A percentile compares a stretch with the other conserved stretches of the same genome.
phyloP scores from a whole-genome alignment of 2,888 invertebrate species.

The Acleris holmiana region DNA sequence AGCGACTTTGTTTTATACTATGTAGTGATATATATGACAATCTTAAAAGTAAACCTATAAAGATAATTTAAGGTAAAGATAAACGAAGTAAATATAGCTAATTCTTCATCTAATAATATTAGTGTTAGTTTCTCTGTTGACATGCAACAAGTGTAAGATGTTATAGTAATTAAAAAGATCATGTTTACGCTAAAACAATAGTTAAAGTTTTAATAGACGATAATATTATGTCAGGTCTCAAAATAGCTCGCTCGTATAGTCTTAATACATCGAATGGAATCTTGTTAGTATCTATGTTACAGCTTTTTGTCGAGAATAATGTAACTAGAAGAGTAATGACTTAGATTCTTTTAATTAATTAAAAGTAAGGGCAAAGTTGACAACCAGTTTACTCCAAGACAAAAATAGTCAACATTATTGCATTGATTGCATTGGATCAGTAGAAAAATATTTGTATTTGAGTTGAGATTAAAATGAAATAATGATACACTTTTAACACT shows the following conservation, averaged over 20 bases:
- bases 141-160: too few relatives aligned
- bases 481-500: too few relatives aligned
- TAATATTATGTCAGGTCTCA: constrained; percentile 2
- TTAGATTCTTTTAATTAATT: constrained; percentile 43
- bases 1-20: too few relatives aligned
- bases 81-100: too few relatives aligned
- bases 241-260: constrained; percentile 10
- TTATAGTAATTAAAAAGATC: not conserved
- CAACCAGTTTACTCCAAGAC: constrained; percentile 10
- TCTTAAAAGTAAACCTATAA: too few relatives aligned
- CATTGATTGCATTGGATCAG: not conserved
- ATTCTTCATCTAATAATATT: too few relatives aligned
- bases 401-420: not conserved
- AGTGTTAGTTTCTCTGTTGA: too few relatives aligned
- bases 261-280: constrained; percentile 26
- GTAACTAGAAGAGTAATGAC: constrained; percentile 38
- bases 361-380: constrained; percentile 37
- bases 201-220: not conserved
- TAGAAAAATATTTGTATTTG: not conserved
- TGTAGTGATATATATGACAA: too few relatives aligned
- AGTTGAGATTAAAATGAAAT: too few relatives aligned
- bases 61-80: too few relatives aligned
- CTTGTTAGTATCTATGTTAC: constrained; percentile 23
- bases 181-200: not conserved
- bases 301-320: constrained; percentile 26